Base-by-base conservation (phyloP, 2,797 vertebrate species). In the Girardinus metallicus region DNA sequence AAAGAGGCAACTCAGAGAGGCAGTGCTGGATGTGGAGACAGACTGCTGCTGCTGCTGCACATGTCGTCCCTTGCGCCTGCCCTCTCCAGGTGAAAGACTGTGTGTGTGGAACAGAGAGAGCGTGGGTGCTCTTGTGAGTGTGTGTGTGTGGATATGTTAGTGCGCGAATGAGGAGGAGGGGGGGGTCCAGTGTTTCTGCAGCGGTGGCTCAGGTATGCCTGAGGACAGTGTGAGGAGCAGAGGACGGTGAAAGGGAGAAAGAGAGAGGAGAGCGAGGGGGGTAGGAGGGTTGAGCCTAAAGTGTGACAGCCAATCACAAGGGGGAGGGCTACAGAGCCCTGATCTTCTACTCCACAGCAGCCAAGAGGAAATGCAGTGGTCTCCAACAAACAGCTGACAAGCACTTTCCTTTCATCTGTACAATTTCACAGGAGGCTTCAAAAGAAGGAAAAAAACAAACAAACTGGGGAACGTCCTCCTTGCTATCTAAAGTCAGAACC, bases 121-220 rank as follows among this genome's bases (percentile, higher is more conserved):
- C 13, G 41, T 43, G 18, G 3, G 62, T 57, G 26, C 49, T 21
- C 23, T 2, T 26, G 53, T 4, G 26, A 0, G 53, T 26, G 51
- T 47, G 57, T 74, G 78, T 43, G 80, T 70, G 77, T 77, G 75
- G 51, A 73, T 60, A 60, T 71, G 73, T 66, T 73, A 74, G 80
- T 39, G 62, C 29, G 66, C 43, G 72, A 51, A n/a, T 21, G 75
- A 18, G 78, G 8, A 78, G 23, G 51, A 18, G 80, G 82, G 82
- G 86, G 87, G 82, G 87, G 82, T 93, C 88, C 89, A 82, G 81
- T 75, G 89, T 90, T 91, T 91, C 91, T 94, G 93, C 92, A 94
- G 94, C 94, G 94, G 93, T 90, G 92, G 91, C 93, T 95, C 95
- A 96, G 96, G 95, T 96, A 94, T 95, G 94, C 91, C 91, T 89